Conservation (phyloP, 92 coral and sea anemone species). For the Montipora capitata region DNA sequence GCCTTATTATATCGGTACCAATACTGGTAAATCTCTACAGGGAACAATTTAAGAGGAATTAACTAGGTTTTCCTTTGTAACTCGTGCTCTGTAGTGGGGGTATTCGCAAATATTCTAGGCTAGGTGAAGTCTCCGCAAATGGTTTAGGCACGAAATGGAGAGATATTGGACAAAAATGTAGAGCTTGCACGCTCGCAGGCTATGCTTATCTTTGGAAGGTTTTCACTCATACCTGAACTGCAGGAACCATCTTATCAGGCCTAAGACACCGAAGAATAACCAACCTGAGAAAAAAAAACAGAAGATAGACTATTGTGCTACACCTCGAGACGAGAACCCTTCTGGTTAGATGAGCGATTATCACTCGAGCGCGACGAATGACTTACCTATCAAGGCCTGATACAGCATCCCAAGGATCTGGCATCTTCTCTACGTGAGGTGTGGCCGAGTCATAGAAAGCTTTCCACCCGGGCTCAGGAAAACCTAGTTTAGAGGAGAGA, state of each 20-base stretch:
- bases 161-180: too few relatives aligned
- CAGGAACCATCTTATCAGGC: conserved; percentile 97
- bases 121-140: too few relatives aligned
- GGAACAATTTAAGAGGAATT: too few relatives aligned
- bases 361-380: neutral
- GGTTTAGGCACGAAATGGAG: too few relatives aligned
- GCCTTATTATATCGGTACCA: too few relatives aligned
- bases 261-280: conserved; percentile 97
- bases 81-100: too few relatives aligned
- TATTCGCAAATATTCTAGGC: too few relatives aligned
- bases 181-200: neutral
- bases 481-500: conserved; percentile 44
- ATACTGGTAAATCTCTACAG: too few relatives aligned
- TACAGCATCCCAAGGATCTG: conserved; percentile 96
- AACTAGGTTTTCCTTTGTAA: too few relatives aligned
- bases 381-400: conserved; percentile 95
- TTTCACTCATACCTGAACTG: conserved; percentile 85
- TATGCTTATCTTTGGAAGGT: too few relatives aligned
- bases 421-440: conserved; percentile 91
- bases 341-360: neutral
- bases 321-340: too few relatives aligned
- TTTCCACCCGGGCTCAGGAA: conserved; percentile 94
- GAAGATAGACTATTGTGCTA: neutral
- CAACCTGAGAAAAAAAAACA: conserved; percentile 70
- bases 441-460: conserved; percentile 94